These are phyloP conservation scores for Crossocerus cetratus DNA, from an alignment of 2,888 invertebrate genomes.

Conservation along the genomic window DNA sequence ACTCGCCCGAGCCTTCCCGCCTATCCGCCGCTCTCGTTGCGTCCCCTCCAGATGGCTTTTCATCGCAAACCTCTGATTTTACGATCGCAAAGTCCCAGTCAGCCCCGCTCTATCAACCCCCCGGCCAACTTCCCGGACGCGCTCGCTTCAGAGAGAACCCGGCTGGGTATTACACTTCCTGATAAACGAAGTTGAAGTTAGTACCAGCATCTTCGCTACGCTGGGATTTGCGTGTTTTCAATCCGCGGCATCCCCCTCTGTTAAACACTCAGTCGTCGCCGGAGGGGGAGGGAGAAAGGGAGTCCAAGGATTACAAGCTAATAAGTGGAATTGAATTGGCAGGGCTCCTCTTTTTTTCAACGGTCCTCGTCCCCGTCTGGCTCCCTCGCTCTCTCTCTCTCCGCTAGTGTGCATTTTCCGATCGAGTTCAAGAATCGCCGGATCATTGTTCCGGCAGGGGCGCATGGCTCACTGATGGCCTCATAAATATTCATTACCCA, in stretches of 20 bases:
- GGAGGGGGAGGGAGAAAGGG: no score
- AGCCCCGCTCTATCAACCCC: constrained; percentile 29
- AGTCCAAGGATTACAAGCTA: no score
- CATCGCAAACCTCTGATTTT: constrained; percentile 45
- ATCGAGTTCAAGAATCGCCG: constrained; percentile 16
- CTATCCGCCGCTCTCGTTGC: not conserved
- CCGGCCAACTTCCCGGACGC: not conserved
- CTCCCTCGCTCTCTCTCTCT: not conserved
- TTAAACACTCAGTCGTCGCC: no score
- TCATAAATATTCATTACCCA: constrained; percentile 9
- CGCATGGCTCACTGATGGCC: constrained; percentile 13
- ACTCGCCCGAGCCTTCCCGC: constrained; percentile 20
- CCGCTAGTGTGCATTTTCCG: not conserved
- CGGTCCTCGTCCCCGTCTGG: not conserved
- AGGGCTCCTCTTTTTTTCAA: no score
- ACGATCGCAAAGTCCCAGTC: constrained; percentile 35
- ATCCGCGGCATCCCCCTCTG: no score
- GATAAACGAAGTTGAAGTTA: constrained; percentile 3
- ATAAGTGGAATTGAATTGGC: no score
- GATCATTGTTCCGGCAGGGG: constrained; percentile 9
- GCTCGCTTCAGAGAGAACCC: not conserved
- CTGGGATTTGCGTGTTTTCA: no score
- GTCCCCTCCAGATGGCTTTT: constrained; percentile 37
- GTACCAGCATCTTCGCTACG: not conserved
- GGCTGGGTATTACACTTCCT: not conserved